Base-by-base conservation (phyloP, 2,113 vertebrate species). In the Paratilapia polleni region DNA sequence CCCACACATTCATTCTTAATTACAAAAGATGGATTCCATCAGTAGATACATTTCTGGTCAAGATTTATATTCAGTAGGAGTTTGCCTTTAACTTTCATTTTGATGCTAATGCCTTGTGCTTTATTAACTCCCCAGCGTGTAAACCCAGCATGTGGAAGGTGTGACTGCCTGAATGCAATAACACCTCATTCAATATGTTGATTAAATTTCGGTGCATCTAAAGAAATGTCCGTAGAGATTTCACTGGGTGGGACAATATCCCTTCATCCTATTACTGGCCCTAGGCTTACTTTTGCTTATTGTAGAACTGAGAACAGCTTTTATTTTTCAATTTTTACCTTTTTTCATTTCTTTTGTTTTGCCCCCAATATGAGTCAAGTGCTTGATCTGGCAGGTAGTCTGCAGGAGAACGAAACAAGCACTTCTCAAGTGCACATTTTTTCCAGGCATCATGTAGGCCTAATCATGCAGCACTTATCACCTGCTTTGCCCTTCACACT, bases 11-110 rank as follows among this genome's bases (percentile, higher is more conserved):
- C 87, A 85, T 88, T 84, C 85, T 93, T 95, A 93, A 95, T 95
- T 94, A 94, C 89, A 89, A 92, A 93, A 89, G 84, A 93, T 90
- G 88, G 89, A 89, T 86, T 88, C 75, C 36, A 20, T 93, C 85
- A 84, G 84, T 87, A 82, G 88, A 91, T 84, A 87, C 64, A 81
- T 90, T 90, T 66, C 76, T 87, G 79, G 58, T 63, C 79, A 81
- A 88, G 87, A 90, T 92, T 92, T 90, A 92, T 90, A 91, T 92
- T 86, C 88, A 70, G 84, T 15, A 12, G 49, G 80, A 90, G 90
- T 87, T 89, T 93, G 74, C 59, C 80, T 92, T 93, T 85, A 87
- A 90, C 91, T 92, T 90, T 90, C 80, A 91, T 93, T 92, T 89
- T 94, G 88, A 92, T 87, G 86, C 78, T 87, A 87, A 92, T 88